Base-by-base conservation (phyloP, 1,140 invertebrate genomes). In the Drosophila lini region DNA sequence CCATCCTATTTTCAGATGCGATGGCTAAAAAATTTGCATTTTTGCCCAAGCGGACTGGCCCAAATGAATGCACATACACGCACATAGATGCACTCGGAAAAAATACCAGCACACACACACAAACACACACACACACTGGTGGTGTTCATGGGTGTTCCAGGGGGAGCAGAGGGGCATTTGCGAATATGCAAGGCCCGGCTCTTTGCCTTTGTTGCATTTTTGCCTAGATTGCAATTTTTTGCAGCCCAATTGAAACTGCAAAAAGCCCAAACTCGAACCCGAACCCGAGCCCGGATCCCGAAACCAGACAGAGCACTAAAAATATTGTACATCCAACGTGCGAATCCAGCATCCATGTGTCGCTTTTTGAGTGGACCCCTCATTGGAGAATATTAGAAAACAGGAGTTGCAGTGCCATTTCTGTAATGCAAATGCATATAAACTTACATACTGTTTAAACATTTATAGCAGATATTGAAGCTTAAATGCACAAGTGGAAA, bases 181-280 rank as follows among this genome's bases (percentile, higher is more conserved):
- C 48, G 74, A 73, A 76, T 81, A 74, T 81, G 67, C 53, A 76
- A 64, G 56, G 65, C 59, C 67, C 75, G 67, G 74, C 83, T 78
- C 85, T 90, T 90, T 85, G 84, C 70, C 85, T 90, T 85, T 89
- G 85, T 90, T 89, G 85, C 85, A 89, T 89, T 89, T 89, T 89
- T 90, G 85, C 86, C 85, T 89, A 90, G 85, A 89, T 89, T 89
- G 85, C 85, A 89, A 80, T 89, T 89, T 89, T 89, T 89, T 89
- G 84, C 85, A 82, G 74, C 65, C 65, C 74, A 84, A 78, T 89
- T 75, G 62, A 89, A 89, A 75, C 78, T 78, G 78, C 50, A 78
- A 89, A 89, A 84, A 80, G 73, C 73, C 52, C 40, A 36, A 81
- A 62, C 69, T 36, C 32, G 13, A 53, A 15, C 28, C 65, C 34